Base-by-base conservation (phyloP, 2,113 vertebrate genomes). In the Eurystomus gularis region DNA sequence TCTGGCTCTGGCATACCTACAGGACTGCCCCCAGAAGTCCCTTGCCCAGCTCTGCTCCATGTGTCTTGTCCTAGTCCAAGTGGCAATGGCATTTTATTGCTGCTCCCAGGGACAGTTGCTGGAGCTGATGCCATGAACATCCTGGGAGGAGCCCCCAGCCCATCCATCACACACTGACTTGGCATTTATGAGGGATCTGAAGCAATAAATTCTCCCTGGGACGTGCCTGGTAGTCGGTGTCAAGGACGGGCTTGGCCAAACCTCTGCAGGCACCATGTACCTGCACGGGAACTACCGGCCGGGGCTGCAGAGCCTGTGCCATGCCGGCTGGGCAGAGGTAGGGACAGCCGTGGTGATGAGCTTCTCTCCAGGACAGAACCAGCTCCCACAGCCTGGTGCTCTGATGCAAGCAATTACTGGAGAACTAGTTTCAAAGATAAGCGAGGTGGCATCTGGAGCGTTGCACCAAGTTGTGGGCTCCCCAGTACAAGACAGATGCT, bases 261-360 rank as follows among this genome's bases (percentile, higher is more conserved):
- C 42, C 55, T 49, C 52, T 0, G 0, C 44, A 46, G 44, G 37
- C 7, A 9, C 51, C 16, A 1, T 1, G 29, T 49, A 37, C 3
- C 10, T 2, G 0, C 26, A 10, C 0, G 4, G 48, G 46, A n/a
- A 37, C 48, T 57, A 54, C 70, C 0, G 1, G 18, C 9, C 0
- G 3, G 35, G 7, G 6, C 70, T 39, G 42, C 64, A 7, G 35
- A 55, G 54, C 48, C 42, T 1, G 1, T 7, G 16, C 40, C 37
- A 16, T 14, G 46, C 13, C 17, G 46, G 46, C 46, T 18, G 46
- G n/a, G 20, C 52, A 58, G 52, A 37, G 5, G 9, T 23, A 33
- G 31, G 26, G 31, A 8, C 29, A 18, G 14, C 12, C 0, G 0
- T 12, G 26, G 28, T 13, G 17, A 8, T 2, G 40, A 73, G 39